A percentile compares a stretch with the other conserved stretches of the same genome.
Evolutionary conservation across 2,888 invertebrate species (phyloP).

Genomic region (Cryptus armator): DNA sequence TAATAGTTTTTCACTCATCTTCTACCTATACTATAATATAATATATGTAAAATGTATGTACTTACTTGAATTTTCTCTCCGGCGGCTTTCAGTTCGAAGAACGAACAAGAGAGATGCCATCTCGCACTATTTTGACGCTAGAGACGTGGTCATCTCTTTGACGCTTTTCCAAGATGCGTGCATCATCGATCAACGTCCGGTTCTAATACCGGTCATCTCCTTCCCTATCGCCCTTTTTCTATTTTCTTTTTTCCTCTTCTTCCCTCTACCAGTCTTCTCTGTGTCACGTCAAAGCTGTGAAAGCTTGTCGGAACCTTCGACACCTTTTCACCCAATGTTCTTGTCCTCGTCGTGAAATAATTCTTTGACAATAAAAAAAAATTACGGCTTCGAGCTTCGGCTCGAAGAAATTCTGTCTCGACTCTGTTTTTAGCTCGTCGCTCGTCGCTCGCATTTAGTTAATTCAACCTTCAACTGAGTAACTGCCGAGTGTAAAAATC

Average conservation of each 20-base stretch:
- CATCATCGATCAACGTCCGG: slow-evolving; percentile 35
- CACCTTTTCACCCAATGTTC: slow-evolving; percentile 1
- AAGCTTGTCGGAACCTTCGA: slow-evolving; percentile 20
- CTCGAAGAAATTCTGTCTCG: slow-evolving; percentile 3
- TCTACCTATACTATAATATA: no score
- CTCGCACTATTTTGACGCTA: slow-evolving; percentile 2
- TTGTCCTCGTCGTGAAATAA: neutral
- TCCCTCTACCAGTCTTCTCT: neutral
- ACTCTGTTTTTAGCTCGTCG: slow-evolving; percentile 1
- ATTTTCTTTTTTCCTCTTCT: no score
- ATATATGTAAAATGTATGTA: no score
- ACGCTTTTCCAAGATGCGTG: neutral
- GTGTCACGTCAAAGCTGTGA: slow-evolving; percentile 16
- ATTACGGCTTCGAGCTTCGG: neutral
- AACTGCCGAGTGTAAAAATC: slow-evolving; percentile 6
- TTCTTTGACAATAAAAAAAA: neutral
- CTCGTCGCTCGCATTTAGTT: slow-evolving; percentile 42
- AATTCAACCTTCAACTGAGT: neutral
- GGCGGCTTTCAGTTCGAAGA: neutral
- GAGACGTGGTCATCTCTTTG: slow-evolving; percentile 5
- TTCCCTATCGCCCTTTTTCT: slow-evolving; percentile 14
- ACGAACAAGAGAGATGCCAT: neutral
- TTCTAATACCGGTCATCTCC: slow-evolving; percentile 26
- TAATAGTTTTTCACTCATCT: no score
- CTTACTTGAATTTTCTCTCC: neutral